These are phyloP conservation scores for Cettia cetti DNA, from an alignment of 2,113 vertebrate genomes.

Conservation along the genomic window DNA sequence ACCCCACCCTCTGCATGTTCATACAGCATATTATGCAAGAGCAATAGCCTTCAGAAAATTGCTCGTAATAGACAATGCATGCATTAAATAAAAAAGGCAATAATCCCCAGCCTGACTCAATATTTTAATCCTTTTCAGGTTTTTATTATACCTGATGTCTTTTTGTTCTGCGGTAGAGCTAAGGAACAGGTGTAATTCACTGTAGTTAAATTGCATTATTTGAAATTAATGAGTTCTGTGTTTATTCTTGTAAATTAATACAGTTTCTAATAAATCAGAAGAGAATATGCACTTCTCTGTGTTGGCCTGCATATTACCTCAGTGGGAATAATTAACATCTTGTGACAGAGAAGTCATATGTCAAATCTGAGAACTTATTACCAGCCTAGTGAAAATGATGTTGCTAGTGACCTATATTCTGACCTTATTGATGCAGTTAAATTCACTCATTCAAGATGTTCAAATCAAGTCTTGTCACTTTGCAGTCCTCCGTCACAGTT, in stretches of 20 bases:
- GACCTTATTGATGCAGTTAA: conserved; percentile 34
- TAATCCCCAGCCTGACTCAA: conserved; percentile 11
- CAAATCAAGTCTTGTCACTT: neutral
- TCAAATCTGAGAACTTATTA: conserved; percentile 35
- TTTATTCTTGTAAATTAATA: conserved; percentile 62
- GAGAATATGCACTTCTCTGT: neutral
- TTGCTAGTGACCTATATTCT: conserved; percentile 30
- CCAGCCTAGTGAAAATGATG: conserved; percentile 31
- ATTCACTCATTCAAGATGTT: conserved; percentile 14
- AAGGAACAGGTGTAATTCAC: conserved; percentile 9
- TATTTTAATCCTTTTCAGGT: conserved; percentile 30
- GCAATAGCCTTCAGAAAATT: conserved; percentile 62
- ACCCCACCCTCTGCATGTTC: conserved; percentile 59
- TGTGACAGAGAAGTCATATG: conserved; percentile 46
- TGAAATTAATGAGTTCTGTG: conserved; percentile 49
- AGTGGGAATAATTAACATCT: conserved; percentile 48
- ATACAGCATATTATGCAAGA: conserved; percentile 47
- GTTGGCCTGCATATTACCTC: conserved; percentile 38
- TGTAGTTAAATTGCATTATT: conserved; percentile 20
- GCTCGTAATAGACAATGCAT: conserved; percentile 44
- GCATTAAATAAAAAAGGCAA: conserved; percentile 32
- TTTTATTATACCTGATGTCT: conserved; percentile 37
- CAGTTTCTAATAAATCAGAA: conserved; percentile 52
- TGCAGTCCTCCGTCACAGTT: neutral
- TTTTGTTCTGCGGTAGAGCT: neutral